Base-by-base conservation (phyloP, 2,113 vertebrate species). In the Chascanopsetta lugubris region DNA sequence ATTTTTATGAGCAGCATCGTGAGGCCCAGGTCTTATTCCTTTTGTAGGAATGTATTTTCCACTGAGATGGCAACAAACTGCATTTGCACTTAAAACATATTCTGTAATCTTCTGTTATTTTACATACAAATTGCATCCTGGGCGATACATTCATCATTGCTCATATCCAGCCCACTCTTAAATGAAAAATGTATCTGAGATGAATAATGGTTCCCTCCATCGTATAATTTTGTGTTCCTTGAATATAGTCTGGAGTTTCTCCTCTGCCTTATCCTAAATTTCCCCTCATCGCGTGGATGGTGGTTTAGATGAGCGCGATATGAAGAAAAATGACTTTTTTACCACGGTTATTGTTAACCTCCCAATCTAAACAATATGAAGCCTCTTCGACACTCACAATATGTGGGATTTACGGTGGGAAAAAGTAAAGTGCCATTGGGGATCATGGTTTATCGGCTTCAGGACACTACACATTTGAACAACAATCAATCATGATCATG, bases 81-180 rank as follows among this genome's bases (percentile, higher is more conserved):
- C 88, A 92, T 92, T 90, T 91, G 86, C 90, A 90, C 88, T 92
- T 92, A 92, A 92, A 93, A 92, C 88, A 91, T 91, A 91, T 92
- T 92, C 80, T 92, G 89, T 92, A 93, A 93, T 92, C 88, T 93
- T 92, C 82, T 92, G 89, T 92, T 93, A 92, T 92, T 93, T 92
- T 93, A 92, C 92, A 93, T 93, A 93, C 90, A 93, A 92, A 93
- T 93, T 92, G 91, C 91, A 92, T 92, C 88, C 89, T 77, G 83
- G 88, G 87, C 88, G 65, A 90, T 79, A 87, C 91, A 93, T 93
- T 93, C 88, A 93, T 93, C 90, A 92, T 88, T 86, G 89, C 89
- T 88, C 87, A 91, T 91, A 91, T 87, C 82, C 88, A 88, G 84
- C 87, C 88, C 82, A 81, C 85, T 88, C 82, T 85, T 92, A 92